Conservation (phyloP, 2,113 vertebrate genomes). For the Xiphophorus maculatus region DNA sequence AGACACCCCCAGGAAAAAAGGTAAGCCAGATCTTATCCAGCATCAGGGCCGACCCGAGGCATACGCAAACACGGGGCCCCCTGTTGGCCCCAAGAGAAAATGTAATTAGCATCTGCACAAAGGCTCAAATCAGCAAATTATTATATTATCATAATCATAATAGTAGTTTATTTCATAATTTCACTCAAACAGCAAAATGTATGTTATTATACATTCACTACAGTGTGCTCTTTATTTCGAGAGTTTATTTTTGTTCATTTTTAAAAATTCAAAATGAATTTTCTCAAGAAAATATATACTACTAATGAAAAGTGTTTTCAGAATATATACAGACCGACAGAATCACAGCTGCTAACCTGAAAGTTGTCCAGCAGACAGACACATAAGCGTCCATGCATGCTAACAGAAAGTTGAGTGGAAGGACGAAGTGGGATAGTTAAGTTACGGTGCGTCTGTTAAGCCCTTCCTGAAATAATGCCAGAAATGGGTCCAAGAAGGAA, state of each 20-base stretch:
- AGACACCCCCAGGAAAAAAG: slow-evolving; percentile 65
- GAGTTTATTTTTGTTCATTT: too few relatives aligned
- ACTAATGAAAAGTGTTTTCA: too few relatives aligned
- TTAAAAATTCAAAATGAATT: too few relatives aligned
- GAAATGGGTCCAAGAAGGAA: background rate
- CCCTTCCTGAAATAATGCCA: background rate
- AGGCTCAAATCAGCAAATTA: background rate
- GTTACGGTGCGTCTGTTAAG: too few relatives aligned
- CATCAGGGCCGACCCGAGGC: background rate
- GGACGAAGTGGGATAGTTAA: too few relatives aligned
- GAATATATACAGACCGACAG: too few relatives aligned
- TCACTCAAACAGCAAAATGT: background rate
- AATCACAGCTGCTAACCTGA: too few relatives aligned
- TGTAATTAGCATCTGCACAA: background rate
- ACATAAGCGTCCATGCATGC: too few relatives aligned
- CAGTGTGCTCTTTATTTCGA: too few relatives aligned
- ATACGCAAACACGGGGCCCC: background rate
- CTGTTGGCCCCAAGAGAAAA: background rate
- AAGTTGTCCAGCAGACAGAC: too few relatives aligned
- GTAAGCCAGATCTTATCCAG: slow-evolving; percentile 41
- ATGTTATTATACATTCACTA: background rate
- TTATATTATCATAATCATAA: background rate
- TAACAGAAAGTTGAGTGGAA: background rate
- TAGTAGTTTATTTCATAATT: background rate
- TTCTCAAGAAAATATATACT: too few relatives aligned